phyloP scores from a whole-genome alignment of 2,888 invertebrate genomes.

The Agonopterix alstromeriana region DNA sequence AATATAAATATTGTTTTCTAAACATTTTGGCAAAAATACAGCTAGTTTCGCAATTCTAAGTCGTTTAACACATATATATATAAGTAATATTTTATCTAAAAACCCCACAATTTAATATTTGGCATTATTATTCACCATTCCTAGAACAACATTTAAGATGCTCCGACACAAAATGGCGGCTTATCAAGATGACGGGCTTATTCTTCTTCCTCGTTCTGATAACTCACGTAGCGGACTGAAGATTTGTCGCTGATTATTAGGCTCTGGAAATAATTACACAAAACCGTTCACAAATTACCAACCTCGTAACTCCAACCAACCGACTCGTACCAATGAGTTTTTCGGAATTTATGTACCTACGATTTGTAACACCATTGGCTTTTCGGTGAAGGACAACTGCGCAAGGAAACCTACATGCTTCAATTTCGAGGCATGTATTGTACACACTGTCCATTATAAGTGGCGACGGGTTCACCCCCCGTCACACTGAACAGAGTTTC shows the following conservation, averaged over 20 bases:
- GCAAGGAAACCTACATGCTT: too few relatives aligned
- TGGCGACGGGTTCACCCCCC: too few relatives aligned
- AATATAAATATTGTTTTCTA: not conserved
- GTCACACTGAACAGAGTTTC: too few relatives aligned
- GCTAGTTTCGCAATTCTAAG: constrained; percentile 12
- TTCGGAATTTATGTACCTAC: too few relatives aligned
- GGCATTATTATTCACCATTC: constrained; percentile 18
- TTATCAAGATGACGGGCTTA: constrained; percentile 42
- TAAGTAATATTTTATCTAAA: constrained; percentile 8
- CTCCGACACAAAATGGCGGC: constrained; percentile 26
- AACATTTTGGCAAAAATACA: constrained; percentile 11
- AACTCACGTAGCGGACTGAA: constrained; percentile 96
- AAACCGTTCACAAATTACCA: too few relatives aligned
- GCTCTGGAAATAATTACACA: constrained; percentile 76
- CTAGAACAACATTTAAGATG: constrained; percentile 18
- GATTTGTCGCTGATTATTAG: constrained; percentile 93
- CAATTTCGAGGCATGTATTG: too few relatives aligned
- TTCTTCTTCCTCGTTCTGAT: constrained; percentile 94
- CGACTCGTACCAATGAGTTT: too few relatives aligned
- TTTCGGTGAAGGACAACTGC: too few relatives aligned
- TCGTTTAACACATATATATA: constrained; percentile 13
- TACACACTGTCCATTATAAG: too few relatives aligned
- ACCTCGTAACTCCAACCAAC: too few relatives aligned
- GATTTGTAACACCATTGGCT: too few relatives aligned
- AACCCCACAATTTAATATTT: constrained; percentile 15